Percentiles rank a stretch among this genome's conserved stretches.
Conservation (phyloP, 2,888 invertebrate genomes). For the Oegoconia quadripuncta region DNA sequence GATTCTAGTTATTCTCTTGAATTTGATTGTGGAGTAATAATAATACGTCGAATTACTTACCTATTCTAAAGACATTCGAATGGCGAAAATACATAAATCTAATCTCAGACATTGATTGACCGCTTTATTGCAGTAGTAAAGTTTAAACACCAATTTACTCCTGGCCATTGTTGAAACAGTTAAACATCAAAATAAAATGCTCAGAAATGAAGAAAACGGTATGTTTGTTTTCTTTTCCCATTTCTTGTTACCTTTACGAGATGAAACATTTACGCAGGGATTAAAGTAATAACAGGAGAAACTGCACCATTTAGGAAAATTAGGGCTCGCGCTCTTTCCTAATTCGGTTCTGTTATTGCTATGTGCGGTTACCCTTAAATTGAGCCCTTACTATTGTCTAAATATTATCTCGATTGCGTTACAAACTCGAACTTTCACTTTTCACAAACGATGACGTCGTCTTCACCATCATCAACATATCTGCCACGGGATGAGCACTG, state of each 20-base stretch:
- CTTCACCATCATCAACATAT: background rate
- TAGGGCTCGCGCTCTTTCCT: conserved; percentile 17
- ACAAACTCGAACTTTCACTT: background rate
- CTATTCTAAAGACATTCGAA: too few species aligned
- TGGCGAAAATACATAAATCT: too few species aligned
- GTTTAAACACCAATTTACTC: too few species aligned
- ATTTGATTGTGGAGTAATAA: too few species aligned
- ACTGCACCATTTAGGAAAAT: conserved; percentile 20
- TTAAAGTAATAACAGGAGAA: conserved; percentile 24
- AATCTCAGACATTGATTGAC: too few species aligned
- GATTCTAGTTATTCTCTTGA: too few species aligned
- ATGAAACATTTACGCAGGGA: conserved; percentile 17
- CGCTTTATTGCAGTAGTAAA: too few species aligned
- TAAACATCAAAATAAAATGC: too few species aligned
- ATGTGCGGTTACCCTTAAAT: conserved; percentile 18
- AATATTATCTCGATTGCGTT: background rate
- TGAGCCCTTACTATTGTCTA: conserved; percentile 6
- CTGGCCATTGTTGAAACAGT: too few species aligned
- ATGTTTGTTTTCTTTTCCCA: background rate
- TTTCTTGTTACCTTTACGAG: conserved; percentile 11
- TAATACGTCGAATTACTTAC: too few species aligned
- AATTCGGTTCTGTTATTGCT: conserved; percentile 20
- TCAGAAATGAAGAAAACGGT: background rate
- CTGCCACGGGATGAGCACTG: background rate
- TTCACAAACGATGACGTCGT: background rate